Evolutionary conservation across 2,888 invertebrate genomes (phyloP).

Genomic region (Lypha dubia): DNA sequence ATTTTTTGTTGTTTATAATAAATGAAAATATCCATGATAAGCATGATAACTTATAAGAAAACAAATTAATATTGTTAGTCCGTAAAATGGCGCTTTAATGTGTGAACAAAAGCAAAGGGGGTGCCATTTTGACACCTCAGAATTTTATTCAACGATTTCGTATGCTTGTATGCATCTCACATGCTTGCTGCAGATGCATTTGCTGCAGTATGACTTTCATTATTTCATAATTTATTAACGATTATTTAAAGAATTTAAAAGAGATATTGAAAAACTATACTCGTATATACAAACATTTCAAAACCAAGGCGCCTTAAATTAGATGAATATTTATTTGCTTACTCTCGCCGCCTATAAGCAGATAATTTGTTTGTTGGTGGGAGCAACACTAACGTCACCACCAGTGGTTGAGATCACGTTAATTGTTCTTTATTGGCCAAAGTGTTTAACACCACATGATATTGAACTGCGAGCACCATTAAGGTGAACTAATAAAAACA

Average conservation of each 20-base stretch:
- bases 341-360: background rate
- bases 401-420: background rate
- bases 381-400: background rate
- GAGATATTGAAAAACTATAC: constrained; percentile 21
- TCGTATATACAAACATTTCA: too few species aligned
- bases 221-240: constrained; percentile 64
- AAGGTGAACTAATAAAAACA: constrained; percentile 68
- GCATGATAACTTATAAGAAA: constrained; percentile 23
- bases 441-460: constrained; percentile 56
- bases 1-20: constrained; percentile 35
- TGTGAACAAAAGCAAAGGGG: constrained; percentile 53
- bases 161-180: background rate
- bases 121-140: constrained; percentile 52
- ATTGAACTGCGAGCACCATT: constrained; percentile 30
- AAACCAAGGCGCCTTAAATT: constrained; percentile 45
- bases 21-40: constrained; percentile 8
- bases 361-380: background rate
- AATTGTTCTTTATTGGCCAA: constrained; percentile 34
- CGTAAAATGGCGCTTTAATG: constrained; percentile 62
- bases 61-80: constrained; percentile 36
- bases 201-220: constrained; percentile 50
- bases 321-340: background rate
- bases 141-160: background rate
- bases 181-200: constrained; percentile 40
- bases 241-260: constrained; percentile 1